phyloP scores from a whole-genome alignment of 2,113 vertebrate species.

The Tachysurus fulvidraco region DNA sequence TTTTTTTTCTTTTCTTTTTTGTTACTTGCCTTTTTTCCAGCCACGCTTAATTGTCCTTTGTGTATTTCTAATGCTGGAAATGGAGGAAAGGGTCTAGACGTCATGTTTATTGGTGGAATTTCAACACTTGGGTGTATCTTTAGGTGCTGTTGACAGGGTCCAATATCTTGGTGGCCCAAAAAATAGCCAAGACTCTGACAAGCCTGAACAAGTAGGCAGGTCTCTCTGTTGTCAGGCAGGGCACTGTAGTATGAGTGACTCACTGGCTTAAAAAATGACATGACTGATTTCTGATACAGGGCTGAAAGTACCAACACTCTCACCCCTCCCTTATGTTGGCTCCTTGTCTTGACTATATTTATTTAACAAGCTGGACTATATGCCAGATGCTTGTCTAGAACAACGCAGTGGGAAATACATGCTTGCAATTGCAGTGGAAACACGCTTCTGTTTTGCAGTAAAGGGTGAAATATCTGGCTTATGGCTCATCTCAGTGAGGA shows the following conservation, averaged over 20 bases:
- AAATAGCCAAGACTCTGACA: slow-evolving; percentile 64
- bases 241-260: slow-evolving; percentile 47
- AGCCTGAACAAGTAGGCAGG: slow-evolving; percentile 43
- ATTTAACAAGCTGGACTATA: slow-evolving; percentile 45
- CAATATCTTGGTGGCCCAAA: slow-evolving; percentile 52
- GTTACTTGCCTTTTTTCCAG: slow-evolving; percentile 29
- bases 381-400: slow-evolving; percentile 48
- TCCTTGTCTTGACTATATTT: slow-evolving; percentile 48
- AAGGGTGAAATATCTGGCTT: slow-evolving; percentile 50
- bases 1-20: slow-evolving; percentile 56
- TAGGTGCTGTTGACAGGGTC: slow-evolving; percentile 55
- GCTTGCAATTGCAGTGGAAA: slow-evolving; percentile 52
- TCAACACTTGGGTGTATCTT: slow-evolving; percentile 50
- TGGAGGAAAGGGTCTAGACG: slow-evolving; percentile 39
- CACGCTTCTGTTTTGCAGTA: slow-evolving; percentile 55
- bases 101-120: slow-evolving; percentile 35
- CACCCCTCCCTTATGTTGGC: slow-evolving; percentile 32
- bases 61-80: slow-evolving; percentile 31
- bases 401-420: slow-evolving; percentile 29
- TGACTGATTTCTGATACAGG: slow-evolving; percentile 41
- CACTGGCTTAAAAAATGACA: slow-evolving; percentile 46
- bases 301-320: slow-evolving; percentile 39
- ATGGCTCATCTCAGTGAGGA: slow-evolving; percentile 51
- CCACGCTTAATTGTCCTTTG: slow-evolving; percentile 53
- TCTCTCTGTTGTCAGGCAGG: slow-evolving; percentile 47